A percentile compares a stretch with the other conserved stretches of the same genome.
Conservation (phyloP, 2,113 vertebrate species). For the Scolopax mira region DNA sequence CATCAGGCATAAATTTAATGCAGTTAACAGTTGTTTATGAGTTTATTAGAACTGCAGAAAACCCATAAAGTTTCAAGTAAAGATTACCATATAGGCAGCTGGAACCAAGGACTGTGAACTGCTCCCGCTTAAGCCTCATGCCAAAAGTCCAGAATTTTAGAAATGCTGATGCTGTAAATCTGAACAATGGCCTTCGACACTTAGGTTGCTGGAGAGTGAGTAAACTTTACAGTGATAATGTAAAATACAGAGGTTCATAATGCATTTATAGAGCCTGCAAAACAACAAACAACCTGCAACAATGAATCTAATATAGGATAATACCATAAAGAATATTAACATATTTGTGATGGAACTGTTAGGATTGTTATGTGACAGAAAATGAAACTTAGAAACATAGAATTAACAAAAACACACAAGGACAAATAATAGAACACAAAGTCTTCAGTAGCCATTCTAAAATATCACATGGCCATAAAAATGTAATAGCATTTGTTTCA, state of each 20-base stretch:
- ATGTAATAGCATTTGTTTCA: background rate
- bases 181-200: background rate
- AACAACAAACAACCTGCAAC: background rate
- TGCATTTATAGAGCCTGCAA: background rate
- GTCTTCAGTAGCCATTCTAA: background rate
- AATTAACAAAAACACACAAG: background rate
- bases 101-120: background rate
- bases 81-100: background rate
- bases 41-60: background rate
- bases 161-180: background rate
- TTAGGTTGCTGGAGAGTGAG: background rate
- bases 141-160: background rate
- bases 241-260: background rate
- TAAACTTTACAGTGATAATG: background rate
- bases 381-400: background rate
- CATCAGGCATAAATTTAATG: conserved; percentile 8
- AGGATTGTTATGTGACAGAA: background rate
- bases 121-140: background rate
- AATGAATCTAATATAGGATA: background rate
- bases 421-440: background rate
- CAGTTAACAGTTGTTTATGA: background rate
- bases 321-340: background rate
- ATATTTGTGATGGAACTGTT: background rate
- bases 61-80: background rate
- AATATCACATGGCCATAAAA: background rate